Conservation (phyloP, 2,113 vertebrate genomes). For the Hylia prasina region DNA sequence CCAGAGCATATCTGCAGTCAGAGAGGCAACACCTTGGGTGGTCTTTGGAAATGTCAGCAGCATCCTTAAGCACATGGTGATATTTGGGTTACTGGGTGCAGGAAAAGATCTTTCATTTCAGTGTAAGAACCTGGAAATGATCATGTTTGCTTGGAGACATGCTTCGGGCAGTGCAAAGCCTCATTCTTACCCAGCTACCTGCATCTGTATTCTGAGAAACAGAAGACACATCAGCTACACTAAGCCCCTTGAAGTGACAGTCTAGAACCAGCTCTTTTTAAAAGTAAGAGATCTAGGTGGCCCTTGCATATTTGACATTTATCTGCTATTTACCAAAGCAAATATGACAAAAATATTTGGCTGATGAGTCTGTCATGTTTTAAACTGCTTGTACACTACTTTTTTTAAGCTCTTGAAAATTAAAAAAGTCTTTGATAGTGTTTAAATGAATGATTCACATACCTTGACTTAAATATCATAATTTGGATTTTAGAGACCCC, state of each 20-base stretch:
- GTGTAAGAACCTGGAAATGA: conserved; percentile 21
- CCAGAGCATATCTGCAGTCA: conserved; percentile 50
- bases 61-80: conserved; percentile 63
- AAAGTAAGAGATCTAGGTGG: neutral
- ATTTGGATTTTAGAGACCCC: neutral
- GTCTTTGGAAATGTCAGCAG: conserved; percentile 75
- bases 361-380: neutral
- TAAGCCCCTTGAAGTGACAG: neutral
- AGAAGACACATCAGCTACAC: neutral
- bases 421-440: neutral
- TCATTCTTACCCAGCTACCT: neutral
- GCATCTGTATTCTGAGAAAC: neutral
- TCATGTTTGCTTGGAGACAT: neutral
- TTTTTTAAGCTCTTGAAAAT: neutral
- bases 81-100: conserved; percentile 69
- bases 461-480: neutral
- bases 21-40: conserved; percentile 63
- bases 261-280: neutral
- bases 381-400: neutral
- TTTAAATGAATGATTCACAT: neutral
- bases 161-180: neutral
- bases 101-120: conserved; percentile 24
- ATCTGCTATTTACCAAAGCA: neutral
- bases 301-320: neutral
- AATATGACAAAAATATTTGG: neutral